These are phyloP conservation scores for Vimba vimba DNA, from an alignment of 2,113 vertebrate genomes.

Conservation along the genomic window DNA sequence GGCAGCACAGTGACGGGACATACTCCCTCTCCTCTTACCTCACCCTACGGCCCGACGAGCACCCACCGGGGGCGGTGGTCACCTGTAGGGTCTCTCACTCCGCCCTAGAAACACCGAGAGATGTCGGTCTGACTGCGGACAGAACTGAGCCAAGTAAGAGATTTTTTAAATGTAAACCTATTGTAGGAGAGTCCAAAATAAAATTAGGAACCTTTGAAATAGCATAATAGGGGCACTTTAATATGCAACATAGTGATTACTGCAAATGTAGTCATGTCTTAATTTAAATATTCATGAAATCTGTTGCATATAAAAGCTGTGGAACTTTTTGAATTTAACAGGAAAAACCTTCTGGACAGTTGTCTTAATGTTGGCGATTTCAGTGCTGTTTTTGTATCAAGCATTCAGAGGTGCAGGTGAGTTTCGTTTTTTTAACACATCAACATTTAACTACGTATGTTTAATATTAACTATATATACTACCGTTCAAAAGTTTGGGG, in stretches of 20 bases:
- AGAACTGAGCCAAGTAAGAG: slow-evolving; percentile 63
- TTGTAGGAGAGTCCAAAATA: too few species aligned
- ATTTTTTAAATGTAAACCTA: not conserved
- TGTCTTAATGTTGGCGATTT: slow-evolving; percentile 68
- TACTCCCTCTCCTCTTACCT: slow-evolving; percentile 79
- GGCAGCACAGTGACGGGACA: slow-evolving; percentile 76
- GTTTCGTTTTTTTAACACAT: not conserved
- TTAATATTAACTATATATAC: not conserved
- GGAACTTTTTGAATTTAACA: slow-evolving; percentile 49
- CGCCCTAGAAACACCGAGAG: slow-evolving; percentile 58
- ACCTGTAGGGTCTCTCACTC: slow-evolving; percentile 81
- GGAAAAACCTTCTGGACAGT: slow-evolving; percentile 69
- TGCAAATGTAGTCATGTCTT: not conserved
- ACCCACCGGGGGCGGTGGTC: slow-evolving; percentile 68
- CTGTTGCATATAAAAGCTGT: not conserved
- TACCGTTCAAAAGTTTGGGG: not conserved
- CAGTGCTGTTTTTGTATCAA: slow-evolving; percentile 72
- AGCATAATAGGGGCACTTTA: too few species aligned
- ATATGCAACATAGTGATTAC: too few species aligned
- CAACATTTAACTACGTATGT: not conserved
- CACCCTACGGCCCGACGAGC: slow-evolving; percentile 55
- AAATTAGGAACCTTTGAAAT: too few species aligned
- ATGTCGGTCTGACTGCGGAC: slow-evolving; percentile 64
- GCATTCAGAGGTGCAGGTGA: slow-evolving; percentile 63
- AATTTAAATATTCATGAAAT: not conserved